phyloP scores from a whole-genome alignment of 2,888 invertebrate genomes.

The Phymatocera aterrima region DNA sequence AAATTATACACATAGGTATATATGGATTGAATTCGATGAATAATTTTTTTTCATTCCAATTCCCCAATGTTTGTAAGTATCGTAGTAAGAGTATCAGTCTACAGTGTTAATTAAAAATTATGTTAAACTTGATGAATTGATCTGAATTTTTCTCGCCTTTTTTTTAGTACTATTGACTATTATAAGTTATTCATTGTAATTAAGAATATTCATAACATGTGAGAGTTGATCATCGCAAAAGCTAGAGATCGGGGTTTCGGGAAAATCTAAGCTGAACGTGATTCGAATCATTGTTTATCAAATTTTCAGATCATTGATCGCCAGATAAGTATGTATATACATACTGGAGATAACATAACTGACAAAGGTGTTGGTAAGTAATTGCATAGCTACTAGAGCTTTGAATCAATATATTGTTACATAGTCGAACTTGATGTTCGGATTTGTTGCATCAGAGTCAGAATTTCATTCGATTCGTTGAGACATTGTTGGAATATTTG shows the following conservation, averaged over 20 bases:
- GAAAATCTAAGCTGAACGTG: neutral
- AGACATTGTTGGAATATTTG: neutral
- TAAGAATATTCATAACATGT: too few species aligned
- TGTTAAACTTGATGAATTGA: too few species aligned
- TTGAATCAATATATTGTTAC: conserved; percentile 16
- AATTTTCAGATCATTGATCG: neutral
- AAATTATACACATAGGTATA: neutral
- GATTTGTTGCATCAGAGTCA: conserved; percentile 10
- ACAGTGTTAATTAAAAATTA: neutral
- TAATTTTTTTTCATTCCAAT: conserved; percentile 12
- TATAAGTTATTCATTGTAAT: too few species aligned
- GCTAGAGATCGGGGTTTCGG: neutral
- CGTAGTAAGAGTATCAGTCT: neutral
- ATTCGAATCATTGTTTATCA: neutral
- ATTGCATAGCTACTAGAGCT: conserved; percentile 25
- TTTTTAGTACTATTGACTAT: too few species aligned
- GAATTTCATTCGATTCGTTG: conserved; percentile 1
- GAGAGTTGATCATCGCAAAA: neutral
- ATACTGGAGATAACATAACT: conserved; percentile 18
- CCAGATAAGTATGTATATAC: conserved; percentile 7
- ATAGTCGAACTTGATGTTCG: conserved; percentile 15
- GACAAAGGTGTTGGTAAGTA: conserved; percentile 11
- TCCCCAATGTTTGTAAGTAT: neutral
- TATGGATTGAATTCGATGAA: neutral
- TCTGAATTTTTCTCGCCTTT: too few species aligned